Evolutionary conservation across 1,140 invertebrate species (phyloP).

Genomic region (Platorchestia sp.): DNA sequence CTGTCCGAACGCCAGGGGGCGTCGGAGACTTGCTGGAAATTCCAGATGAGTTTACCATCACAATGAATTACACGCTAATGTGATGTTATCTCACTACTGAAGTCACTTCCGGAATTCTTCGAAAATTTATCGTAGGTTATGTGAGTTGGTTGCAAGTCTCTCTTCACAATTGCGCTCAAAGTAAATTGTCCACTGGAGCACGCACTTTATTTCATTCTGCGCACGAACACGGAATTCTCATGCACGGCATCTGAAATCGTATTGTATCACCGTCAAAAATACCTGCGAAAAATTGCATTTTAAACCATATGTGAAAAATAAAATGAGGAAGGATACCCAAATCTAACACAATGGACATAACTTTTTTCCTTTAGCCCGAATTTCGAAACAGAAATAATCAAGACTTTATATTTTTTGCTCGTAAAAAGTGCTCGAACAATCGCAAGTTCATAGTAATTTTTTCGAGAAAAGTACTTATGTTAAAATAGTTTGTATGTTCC

Average conservation of each 20-base stretch:
- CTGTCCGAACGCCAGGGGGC: background rate
- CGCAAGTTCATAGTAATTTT: too few relatives aligned
- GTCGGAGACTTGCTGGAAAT: background rate
- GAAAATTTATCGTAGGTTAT: background rate
- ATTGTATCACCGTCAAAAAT: background rate
- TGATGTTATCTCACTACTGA: background rate
- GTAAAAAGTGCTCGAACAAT: too few relatives aligned
- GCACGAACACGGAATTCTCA: background rate
- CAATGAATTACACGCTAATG: background rate
- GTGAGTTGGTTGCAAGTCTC: background rate
- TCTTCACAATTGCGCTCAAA: background rate
- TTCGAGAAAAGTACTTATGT: too few relatives aligned
- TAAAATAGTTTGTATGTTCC: too few relatives aligned
- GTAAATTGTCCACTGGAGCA: background rate
- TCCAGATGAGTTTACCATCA: slow-evolving; percentile 1
- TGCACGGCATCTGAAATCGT: background rate
- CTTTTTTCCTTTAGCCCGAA: too few relatives aligned
- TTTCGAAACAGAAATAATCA: too few relatives aligned
- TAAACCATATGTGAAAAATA: too few relatives aligned
- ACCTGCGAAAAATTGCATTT: background rate
- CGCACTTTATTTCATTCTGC: background rate
- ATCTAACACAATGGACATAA: too few relatives aligned
- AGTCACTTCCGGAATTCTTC: background rate
- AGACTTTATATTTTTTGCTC: too few relatives aligned
- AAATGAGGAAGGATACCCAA: too few relatives aligned